Conservation (phyloP, 2,113 vertebrate species). For the Prinia subflava region DNA sequence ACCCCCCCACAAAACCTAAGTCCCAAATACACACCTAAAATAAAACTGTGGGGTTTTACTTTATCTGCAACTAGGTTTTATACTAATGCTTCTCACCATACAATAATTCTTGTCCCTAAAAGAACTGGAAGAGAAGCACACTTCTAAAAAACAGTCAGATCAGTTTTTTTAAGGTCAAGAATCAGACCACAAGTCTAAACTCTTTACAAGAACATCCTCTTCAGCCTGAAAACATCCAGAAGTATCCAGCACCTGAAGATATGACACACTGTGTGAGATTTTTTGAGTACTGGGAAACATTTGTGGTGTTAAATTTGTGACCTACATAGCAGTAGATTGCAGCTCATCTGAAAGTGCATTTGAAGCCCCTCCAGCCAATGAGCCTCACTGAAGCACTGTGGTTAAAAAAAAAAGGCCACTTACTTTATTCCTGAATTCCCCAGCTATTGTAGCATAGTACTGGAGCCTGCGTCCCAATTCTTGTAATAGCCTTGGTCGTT, state of each 20-base stretch:
- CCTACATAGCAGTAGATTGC: not conserved
- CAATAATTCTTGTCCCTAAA: not conserved
- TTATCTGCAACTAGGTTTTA: not conserved
- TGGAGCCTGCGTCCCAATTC: slow-evolving; percentile 73
- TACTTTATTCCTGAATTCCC: slow-evolving; percentile 76
- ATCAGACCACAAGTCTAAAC: not conserved
- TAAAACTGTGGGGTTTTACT: not conserved
- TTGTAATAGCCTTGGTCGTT: slow-evolving; percentile 73
- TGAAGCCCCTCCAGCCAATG: not conserved
- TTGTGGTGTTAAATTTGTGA: not conserved
- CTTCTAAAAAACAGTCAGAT: not conserved
- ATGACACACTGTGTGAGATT: not conserved
- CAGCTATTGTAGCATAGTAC: slow-evolving; percentile 73
- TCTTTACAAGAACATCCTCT: not conserved
- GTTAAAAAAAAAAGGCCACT: not conserved
- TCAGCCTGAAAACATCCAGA: not conserved
- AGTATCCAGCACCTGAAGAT: not conserved
- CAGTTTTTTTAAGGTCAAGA: not conserved
- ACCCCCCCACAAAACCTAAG: not conserved
- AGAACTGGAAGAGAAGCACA: not conserved
- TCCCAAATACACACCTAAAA: not conserved
- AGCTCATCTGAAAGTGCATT: not conserved
- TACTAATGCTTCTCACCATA: not conserved
- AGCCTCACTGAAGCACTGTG: not conserved
- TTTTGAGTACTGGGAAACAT: not conserved